A percentile compares a stretch with the other conserved stretches of the same genome.
phyloP scores from a whole-genome alignment of 2,113 vertebrate species.

The Calypte anna region DNA sequence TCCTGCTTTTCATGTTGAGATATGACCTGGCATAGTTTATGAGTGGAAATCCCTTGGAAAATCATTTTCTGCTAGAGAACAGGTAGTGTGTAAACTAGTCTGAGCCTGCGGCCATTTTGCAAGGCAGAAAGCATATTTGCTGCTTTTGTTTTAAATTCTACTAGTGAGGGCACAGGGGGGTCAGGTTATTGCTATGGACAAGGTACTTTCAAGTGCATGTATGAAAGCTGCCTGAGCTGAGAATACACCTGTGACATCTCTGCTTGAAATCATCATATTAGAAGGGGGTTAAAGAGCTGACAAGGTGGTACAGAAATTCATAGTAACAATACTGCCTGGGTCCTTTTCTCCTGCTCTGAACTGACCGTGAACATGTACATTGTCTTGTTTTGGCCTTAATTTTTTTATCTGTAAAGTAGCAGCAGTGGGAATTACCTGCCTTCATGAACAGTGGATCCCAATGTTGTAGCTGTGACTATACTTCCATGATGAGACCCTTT shows the following conservation, averaged over 20 bases:
- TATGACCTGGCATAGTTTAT: background rate
- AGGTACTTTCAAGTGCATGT: background rate
- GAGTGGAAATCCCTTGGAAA: background rate
- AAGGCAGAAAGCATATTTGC: background rate
- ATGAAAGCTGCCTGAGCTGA: background rate
- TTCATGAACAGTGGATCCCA: background rate
- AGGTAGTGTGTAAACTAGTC: background rate
- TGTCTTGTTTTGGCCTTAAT: background rate
- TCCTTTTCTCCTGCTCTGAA: background rate
- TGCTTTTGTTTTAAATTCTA: background rate
- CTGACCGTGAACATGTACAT: background rate
- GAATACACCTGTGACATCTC: background rate
- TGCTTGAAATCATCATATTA: background rate
- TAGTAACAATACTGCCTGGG: background rate
- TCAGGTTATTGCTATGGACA: background rate
- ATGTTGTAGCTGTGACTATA: background rate
- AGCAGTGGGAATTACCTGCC: background rate
- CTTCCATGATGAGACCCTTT: background rate
- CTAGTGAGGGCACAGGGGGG: background rate
- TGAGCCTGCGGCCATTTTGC: background rate
- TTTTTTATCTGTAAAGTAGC: background rate
- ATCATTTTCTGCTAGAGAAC: background rate
- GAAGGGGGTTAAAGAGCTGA: background rate
- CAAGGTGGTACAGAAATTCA: background rate
- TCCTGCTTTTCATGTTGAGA: slow-evolving; percentile 5